phyloP scores from a whole-genome alignment of 2,888 invertebrate genomes.

The Aricia artaxerxes region DNA sequence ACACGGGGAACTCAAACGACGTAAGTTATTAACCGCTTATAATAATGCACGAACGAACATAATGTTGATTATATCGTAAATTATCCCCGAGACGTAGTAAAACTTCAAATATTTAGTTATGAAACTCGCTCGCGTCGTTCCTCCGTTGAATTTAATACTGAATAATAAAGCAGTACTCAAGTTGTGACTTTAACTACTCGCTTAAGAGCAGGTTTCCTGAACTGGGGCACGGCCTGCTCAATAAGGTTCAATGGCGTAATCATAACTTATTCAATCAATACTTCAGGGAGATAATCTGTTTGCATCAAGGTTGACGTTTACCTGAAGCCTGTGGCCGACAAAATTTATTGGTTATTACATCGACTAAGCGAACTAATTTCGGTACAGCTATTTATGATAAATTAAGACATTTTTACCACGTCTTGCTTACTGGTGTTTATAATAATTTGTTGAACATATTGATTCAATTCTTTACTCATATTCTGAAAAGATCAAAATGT shows the following conservation, averaged over 20 bases:
- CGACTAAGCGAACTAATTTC: not conserved
- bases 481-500: not conserved
- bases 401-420: not conserved
- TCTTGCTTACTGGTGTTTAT: not conserved
- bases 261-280: slow-evolving; percentile 29
- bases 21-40: slow-evolving; percentile 1
- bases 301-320: not conserved
- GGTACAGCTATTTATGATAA: not conserved
- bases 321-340: not conserved
- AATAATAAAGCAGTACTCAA: slow-evolving; percentile 76
- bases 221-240: slow-evolving; percentile 49
- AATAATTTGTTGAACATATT: not conserved
- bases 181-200: slow-evolving; percentile 73
- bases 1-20: not conserved
- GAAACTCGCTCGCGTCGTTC: slow-evolving; percentile 69
- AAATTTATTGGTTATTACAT: not conserved
- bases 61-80: slow-evolving; percentile 45
- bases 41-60: slow-evolving; percentile 32
- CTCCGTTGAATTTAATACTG: slow-evolving; percentile 75
- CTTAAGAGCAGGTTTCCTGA: slow-evolving; percentile 66
- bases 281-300: slow-evolving; percentile 21
- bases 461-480: not conserved
- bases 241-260: slow-evolving; percentile 36
- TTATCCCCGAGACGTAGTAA: slow-evolving; percentile 55
- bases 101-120: slow-evolving; percentile 77